Conservation (phyloP, 2,888 invertebrate genomes). For the Pseudanteris insignis region DNA sequence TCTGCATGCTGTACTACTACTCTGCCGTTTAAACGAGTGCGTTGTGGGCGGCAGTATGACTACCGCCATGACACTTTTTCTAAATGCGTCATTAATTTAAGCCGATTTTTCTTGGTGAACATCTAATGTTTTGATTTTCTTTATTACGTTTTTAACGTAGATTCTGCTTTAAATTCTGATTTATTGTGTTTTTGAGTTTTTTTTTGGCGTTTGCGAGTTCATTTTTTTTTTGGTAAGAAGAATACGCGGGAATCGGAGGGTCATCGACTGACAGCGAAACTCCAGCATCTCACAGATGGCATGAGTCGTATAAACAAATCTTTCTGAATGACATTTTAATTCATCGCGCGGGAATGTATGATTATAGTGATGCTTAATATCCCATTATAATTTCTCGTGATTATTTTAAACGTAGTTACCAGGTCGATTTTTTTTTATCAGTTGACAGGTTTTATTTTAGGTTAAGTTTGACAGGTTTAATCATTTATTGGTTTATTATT, state of each 20-base stretch:
- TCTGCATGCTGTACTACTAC: slow-evolving; percentile 50
- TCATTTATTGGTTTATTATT: too few relatives aligned
- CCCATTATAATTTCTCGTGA: not conserved
- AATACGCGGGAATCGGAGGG: slow-evolving; percentile 53
- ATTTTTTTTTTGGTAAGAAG: slow-evolving; percentile 29
- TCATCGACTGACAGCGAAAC: slow-evolving; percentile 51
- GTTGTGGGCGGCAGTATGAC: slow-evolving; percentile 39
- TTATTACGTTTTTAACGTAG: too few relatives aligned
- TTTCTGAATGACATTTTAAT: slow-evolving; percentile 48
- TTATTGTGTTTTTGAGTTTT: not conserved
- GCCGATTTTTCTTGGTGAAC: not conserved
- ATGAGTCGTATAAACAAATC: slow-evolving; percentile 52
- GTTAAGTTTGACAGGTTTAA: slow-evolving; percentile 1
- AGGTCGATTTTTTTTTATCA: not conserved
- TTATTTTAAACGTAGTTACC: too few relatives aligned
- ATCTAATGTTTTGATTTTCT: too few relatives aligned
- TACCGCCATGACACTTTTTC: slow-evolving; percentile 59
- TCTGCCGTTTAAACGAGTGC: slow-evolving; percentile 45
- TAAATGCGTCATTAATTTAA: slow-evolving; percentile 48
- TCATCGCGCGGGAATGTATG: slow-evolving; percentile 43
- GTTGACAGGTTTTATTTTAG: not conserved
- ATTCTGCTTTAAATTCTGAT: not conserved
- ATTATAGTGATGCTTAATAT: too few relatives aligned
- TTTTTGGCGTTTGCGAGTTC: not conserved
- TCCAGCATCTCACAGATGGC: slow-evolving; percentile 60